Evolutionary conservation across 92 coral and sea anemone species (phyloP).

Genomic region (Bergia sp.): DNA sequence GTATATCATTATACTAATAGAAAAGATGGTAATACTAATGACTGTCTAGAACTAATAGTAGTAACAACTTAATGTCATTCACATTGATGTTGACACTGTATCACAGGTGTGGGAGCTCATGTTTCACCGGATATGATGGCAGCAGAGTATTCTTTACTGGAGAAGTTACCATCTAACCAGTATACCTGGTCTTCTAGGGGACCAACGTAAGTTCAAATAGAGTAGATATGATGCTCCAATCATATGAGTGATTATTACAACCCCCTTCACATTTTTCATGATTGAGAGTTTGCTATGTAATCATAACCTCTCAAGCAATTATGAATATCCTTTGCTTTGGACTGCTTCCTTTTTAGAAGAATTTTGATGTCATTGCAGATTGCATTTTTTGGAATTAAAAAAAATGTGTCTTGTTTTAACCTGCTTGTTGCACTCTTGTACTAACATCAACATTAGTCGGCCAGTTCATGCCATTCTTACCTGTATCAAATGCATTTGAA

Average conservation of each 20-base stretch:
- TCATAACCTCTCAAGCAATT: no score
- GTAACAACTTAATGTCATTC: background rate
- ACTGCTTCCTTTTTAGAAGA: background rate
- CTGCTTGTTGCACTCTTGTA: no score
- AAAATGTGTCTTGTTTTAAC: no score
- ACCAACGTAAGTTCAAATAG: conserved; percentile 79
- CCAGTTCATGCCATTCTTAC: no score
- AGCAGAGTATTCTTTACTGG: conserved; percentile 93
- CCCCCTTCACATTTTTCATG: background rate
- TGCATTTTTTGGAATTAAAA: no score
- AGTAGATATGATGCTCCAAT: background rate
- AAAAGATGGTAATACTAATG: background rate
- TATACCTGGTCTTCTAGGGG: conserved; percentile 99
- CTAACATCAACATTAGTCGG: no score
- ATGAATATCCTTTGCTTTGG: no score
- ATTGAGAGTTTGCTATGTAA: no score
- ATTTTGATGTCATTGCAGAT: no score
- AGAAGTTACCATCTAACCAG: conserved; percentile 95
- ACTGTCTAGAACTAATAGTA: background rate
- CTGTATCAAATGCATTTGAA: no score
- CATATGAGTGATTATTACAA: no score
- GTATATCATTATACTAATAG: no score
- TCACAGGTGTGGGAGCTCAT: conserved; percentile 93
- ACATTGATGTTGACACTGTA: background rate
- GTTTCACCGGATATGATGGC: conserved; percentile 99